Base-by-base conservation (phyloP, 2,888 invertebrate species). In the Drosophila kanekoi region DNA sequence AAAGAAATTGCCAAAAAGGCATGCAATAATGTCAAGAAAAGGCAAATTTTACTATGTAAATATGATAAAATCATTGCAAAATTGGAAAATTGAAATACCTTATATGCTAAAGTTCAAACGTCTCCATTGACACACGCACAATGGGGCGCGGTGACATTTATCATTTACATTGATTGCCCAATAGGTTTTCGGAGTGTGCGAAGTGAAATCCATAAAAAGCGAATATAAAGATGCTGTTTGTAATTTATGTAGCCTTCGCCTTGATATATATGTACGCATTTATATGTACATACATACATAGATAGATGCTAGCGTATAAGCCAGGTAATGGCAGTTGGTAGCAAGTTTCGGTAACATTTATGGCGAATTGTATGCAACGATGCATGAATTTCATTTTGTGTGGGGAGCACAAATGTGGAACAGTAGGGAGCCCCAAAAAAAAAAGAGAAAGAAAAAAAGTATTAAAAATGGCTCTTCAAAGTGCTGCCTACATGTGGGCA, bases 391-490 rank as follows among this genome's bases (percentile, higher is more conserved):
- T 83, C 72, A 83, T 80, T 87, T 88, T 73, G 57, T 63, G 45
- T 38, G 37, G 40, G 41, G 32, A 40, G 41, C 20, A 51, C 48
- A 32, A 60, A 70, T 68, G 53, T 61, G 43, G 48, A 61, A 43
- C 70, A 65, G 23, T 44, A 28, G 28, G 28, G 28, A 28, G 28
- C 28, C 28, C 18, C 1, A 18, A 28, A 35, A 11, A 51, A 51
- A 37, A 49, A 49, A 23, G 37, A 48, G 14, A 65, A 53, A 23
- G 37, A 48, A 16, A 65, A 53, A 87, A 72, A 79, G 80, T 87
- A 82, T 83, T 82, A 85, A 82, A 85, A 82, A 79, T 79, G 59
- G 79, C 81, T 77, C 88, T 77, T 87, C 88, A 85, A 87, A 82
- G 86, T 87, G 82, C 79, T 76, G 72, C 76, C 87, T 80, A 74